Base-by-base conservation (phyloP, 2,797 vertebrate species). In the Myotis vivesi region DNA sequence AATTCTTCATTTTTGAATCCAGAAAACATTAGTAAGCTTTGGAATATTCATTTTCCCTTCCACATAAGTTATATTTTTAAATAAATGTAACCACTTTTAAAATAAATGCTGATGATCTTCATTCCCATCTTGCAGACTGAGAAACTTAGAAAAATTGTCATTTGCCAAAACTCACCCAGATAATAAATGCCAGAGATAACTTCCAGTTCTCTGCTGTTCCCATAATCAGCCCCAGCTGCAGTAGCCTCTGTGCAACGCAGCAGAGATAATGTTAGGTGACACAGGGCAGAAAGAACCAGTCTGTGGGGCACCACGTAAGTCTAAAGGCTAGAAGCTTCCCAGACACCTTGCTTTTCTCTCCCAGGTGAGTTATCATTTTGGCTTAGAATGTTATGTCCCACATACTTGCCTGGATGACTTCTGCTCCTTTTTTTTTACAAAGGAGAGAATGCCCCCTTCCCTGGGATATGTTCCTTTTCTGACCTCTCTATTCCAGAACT, bases 1-100 rank as follows among this genome's bases (percentile, higher is more conserved):
- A 68, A 80, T 75, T 66, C 15, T 36, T 89, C 71, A 79, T 25
- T 68, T 87, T 80, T 91, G 6, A 87, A 62, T 73, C 15, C 41
- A 77, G 10, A 66, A 92, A 79, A 83, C 25, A 38, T 44, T n/a
- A 75, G 28, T 68, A 62, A 30, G 46, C n/a, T 49, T 69, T 49
- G 66, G 59, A 88, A n/a, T 81, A 3, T 3, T 19, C 25, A 86
- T 69, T 91, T 77, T 8, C 2, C 1, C 0, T 55, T 73, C 62
- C 17, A 13, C 9, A 1, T 82, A 64, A 59, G n/a, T 83, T 73
- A 49, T 25, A 5, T 33, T 51, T 93, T 62, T 17, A 36, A 71
- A 73, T 41, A 86, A 51, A n/a, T 57, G 6, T 76, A 85, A 75
- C 7, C 33, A 69, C 4, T 68, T 69, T 89, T 5, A 13, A 83